phyloP scores from a whole-genome alignment of 2,113 vertebrate genomes.

The Hydrolagus affinis region DNA sequence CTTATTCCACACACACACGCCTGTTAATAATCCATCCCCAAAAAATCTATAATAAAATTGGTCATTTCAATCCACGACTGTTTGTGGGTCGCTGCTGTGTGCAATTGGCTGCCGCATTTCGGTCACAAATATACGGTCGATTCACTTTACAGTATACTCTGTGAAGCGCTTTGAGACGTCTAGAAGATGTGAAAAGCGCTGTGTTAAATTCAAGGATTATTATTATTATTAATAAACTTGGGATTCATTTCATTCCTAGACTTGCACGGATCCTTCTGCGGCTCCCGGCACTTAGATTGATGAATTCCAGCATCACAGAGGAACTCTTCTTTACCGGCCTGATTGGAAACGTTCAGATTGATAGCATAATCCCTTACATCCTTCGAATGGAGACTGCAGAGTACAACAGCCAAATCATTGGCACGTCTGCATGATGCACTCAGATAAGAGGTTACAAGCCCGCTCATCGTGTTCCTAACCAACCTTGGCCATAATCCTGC shows the following conservation, averaged over 20 bases:
- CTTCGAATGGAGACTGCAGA: constrained; percentile 98
- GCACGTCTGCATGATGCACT: constrained; percentile 58
- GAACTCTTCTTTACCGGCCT: constrained; percentile 97
- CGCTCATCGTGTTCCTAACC: neutral
- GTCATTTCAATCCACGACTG: too few species aligned
- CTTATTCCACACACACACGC: too few species aligned
- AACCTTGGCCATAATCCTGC: neutral
- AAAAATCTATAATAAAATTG: too few species aligned
- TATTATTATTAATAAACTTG: too few species aligned
- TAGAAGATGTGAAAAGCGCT: too few species aligned
- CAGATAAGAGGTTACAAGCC: neutral
- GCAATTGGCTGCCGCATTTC: too few species aligned
- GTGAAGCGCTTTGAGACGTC: too few species aligned
- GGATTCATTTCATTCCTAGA: constrained; percentile 52
- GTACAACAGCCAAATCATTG: constrained; percentile 88
- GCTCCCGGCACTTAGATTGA: constrained; percentile 85
- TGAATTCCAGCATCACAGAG: constrained; percentile 94
- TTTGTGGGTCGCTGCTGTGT: too few species aligned
- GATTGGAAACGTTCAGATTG: constrained; percentile 94
- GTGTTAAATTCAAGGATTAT: too few species aligned
- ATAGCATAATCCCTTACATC: constrained; percentile 98
- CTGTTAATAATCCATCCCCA: too few species aligned
- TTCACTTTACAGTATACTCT: too few species aligned
- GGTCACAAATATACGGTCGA: too few species aligned
- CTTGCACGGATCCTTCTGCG: constrained; percentile 88